Percentiles rank a stretch among this genome's conserved stretches.
Conservation (phyloP, 2,113 vertebrate species). For the Castor canadensis region DNA sequence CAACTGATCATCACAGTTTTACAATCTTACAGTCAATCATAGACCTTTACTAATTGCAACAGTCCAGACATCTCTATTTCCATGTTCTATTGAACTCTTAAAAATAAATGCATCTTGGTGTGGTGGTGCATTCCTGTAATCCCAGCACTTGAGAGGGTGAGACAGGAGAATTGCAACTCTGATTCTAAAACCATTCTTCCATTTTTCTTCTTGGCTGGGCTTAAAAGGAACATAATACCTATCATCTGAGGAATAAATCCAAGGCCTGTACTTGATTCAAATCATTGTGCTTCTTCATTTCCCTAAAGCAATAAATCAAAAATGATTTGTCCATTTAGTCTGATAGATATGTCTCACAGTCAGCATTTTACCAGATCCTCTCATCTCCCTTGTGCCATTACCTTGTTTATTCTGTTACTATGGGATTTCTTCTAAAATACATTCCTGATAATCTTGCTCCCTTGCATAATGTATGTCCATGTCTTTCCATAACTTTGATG, state of each 20-base stretch:
- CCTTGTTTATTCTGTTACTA: background rate
- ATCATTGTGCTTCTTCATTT: background rate
- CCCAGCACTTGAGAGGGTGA: background rate
- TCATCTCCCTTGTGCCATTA: background rate
- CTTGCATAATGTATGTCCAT: background rate
- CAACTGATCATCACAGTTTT: background rate
- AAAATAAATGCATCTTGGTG: background rate
- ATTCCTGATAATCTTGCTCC: background rate
- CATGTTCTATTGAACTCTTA: background rate
- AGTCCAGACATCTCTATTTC: background rate
- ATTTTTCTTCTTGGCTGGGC: background rate
- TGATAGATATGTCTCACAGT: background rate
- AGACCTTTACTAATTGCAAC: background rate
- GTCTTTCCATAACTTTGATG: background rate
- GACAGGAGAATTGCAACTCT: background rate
- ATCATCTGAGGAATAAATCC: background rate
- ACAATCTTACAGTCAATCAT: background rate
- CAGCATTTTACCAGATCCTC: background rate
- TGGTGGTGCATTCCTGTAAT: background rate
- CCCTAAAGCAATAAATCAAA: accelerated
- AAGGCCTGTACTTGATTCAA: background rate
- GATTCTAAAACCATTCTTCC: background rate
- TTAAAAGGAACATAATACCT: background rate
- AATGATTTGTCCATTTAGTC: background rate
- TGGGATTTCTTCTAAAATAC: background rate